Percentiles rank a stretch among this genome's conserved stretches.
These are phyloP conservation scores for Eriosoma lanigerum DNA, from an alignment of 1,140 invertebrate species.

Conservation along the genomic window DNA sequence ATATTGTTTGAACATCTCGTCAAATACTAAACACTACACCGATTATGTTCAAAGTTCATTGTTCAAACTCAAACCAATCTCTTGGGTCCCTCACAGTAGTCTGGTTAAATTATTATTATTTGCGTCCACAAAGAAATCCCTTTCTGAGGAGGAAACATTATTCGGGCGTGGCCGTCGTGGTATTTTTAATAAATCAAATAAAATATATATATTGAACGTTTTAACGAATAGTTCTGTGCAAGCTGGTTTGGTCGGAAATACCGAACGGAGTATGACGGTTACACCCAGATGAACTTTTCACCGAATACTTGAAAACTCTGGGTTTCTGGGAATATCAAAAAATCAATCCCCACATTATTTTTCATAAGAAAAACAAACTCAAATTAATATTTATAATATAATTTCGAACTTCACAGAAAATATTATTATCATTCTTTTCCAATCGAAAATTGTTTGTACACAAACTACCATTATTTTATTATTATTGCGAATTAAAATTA, in stretches of 20 bases:
- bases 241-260: constrained; percentile 9
- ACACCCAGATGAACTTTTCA: constrained; percentile 19
- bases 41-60: no score
- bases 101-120: not conserved
- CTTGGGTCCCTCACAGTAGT: not conserved
- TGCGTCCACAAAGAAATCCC: not conserved
- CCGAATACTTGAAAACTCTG: constrained; percentile 5
- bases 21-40: no score
- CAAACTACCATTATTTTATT: no score
- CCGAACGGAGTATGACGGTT: not conserved
- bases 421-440: no score
- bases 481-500: no score
- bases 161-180: constrained; percentile 19
- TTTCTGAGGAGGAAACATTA: constrained; percentile 20
- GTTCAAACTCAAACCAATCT: no score
- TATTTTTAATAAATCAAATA: constrained; percentile 39
- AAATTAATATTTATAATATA: no score
- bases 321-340: not conserved
- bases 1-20: no score
- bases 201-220: constrained; percentile 31
- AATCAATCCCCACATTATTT: not conserved
- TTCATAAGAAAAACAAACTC: no score
- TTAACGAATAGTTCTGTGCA: not conserved
- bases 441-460: no score
- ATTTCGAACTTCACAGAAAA: no score